A percentile compares a stretch with the other conserved stretches of the same genome.
Conservation (phyloP, 2,113 vertebrate genomes). For the Theristicus caerulescens region DNA sequence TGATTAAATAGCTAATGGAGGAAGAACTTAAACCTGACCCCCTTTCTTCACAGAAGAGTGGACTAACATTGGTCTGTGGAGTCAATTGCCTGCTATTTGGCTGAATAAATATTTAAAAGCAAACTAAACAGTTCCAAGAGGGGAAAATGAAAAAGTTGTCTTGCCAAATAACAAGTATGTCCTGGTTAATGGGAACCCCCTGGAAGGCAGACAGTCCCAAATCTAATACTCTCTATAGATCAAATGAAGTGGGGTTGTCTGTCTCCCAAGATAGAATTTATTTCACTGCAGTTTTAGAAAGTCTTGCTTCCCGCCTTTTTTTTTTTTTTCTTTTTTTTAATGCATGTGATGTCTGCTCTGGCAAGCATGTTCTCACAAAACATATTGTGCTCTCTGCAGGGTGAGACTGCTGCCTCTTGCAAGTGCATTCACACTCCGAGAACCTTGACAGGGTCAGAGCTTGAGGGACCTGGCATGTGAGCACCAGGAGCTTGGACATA, state of each 20-base stretch:
- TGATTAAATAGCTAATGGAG: constrained; percentile 54
- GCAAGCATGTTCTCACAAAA: neutral
- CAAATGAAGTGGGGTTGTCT: neutral
- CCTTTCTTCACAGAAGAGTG: neutral
- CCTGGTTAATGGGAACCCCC: neutral
- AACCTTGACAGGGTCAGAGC: neutral
- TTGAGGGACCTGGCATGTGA: neutral
- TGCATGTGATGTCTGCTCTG: neutral
- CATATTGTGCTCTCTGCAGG: rapidly evolving
- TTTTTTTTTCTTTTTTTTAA: neutral
- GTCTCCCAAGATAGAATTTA: neutral
- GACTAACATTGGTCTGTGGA: neutral
- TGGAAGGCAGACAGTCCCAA: neutral
- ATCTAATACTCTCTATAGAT: neutral
- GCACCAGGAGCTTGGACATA: neutral
- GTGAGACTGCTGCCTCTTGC: neutral
- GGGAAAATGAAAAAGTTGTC: constrained; percentile 17
- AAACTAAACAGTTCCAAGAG: constrained; percentile 4
- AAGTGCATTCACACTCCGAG: rapidly evolving
- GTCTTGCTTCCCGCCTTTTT: neutral
- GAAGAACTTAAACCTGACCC: constrained; percentile 15
- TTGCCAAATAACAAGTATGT: neutral
- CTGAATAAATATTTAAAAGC: constrained; percentile 57
- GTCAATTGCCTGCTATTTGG: constrained; percentile 22
- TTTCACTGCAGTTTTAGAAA: neutral